A percentile compares a stretch with the other conserved stretches of the same genome.
Conservation (phyloP, 1,140 invertebrate species). For the Agraylea sexmaculata region DNA sequence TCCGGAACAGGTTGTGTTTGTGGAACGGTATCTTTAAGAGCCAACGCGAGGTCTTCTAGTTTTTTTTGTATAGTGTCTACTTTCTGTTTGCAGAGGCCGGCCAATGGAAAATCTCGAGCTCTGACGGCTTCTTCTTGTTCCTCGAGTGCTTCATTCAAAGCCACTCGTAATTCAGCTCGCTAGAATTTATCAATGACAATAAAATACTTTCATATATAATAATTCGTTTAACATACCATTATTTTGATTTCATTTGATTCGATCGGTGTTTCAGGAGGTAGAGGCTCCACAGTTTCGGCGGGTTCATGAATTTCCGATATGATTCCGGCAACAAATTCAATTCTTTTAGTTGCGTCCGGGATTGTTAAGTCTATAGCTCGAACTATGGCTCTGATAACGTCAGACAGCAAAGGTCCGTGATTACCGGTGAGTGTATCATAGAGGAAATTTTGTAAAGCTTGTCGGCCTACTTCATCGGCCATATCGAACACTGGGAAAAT, state of each 20-base stretch:
- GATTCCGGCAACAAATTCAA: constrained; percentile 30
- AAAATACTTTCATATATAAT: background rate
- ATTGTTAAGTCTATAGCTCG: constrained; percentile 30
- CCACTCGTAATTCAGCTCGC: constrained; percentile 33
- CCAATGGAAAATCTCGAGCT: constrained; percentile 34
- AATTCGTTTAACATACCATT: constrained; percentile 23
- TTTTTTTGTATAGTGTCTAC: constrained; percentile 34
- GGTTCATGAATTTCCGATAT: constrained; percentile 31
- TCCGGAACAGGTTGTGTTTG: constrained; percentile 20
- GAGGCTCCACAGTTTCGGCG: constrained; percentile 22
- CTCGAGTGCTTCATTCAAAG: constrained; percentile 37
- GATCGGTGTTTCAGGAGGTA: constrained; percentile 18
- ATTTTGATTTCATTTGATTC: constrained; percentile 31
- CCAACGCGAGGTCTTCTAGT: constrained; percentile 29
- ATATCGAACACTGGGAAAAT: constrained; percentile 35
- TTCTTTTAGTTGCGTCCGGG: constrained; percentile 27
- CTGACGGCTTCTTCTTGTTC: constrained; percentile 37
- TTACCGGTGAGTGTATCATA: constrained; percentile 36
- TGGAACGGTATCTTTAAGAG: constrained; percentile 23
- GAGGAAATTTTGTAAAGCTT: constrained; percentile 28
- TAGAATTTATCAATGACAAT: constrained; percentile 20
- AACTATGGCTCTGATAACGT: constrained; percentile 33
- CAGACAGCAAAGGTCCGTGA: constrained; percentile 28
- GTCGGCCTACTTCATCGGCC: constrained; percentile 29
- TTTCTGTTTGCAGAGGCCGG: constrained; percentile 36